Evolutionary conservation across 1,140 invertebrate species (phyloP), one percentile per base, ranked within the genome.

Genomic region (Helicoverpa zea): DNA sequence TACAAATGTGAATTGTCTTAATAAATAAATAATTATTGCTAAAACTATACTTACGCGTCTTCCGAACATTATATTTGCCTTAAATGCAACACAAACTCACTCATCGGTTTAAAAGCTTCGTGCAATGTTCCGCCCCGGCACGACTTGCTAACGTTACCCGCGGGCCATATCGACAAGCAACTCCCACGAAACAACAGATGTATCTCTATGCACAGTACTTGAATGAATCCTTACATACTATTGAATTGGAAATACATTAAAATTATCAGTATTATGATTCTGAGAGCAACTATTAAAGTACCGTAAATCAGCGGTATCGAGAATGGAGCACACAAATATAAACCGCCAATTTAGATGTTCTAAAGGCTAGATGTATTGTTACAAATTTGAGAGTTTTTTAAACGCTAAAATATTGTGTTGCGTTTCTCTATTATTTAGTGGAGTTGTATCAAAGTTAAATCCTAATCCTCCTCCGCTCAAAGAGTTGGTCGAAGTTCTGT

Each of bases 41-140:
- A 66, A 66, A 66, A 18, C 16, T 14, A 11, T 30, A 5, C 52
- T 56, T 56, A 56, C 56, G 23, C 12, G 29, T 35, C 68, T 35
- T 7, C 68, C 35, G 68, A 73, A 43, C 68, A 30, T 73, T 18
- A 66, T 43, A 5, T 16, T 70, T 73, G 11, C 49, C 43, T 73
- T 73, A 52, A 77, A 77, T 64, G 59, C 47, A 1, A 16, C 18
- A 64, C 52, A 47, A 16, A 73, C 9, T 77, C 29, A 49, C 35
- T 64, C 59, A 23, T 43, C 35, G 56, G 47, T 75, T 75, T 78
- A 74, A 78, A 49, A 79, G 59, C 56, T 49, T 75, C 59, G n/a
- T 63, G 49, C 47, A 52, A 68, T 68, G 29, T 49, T 56, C 30
- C 64, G 52, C 51, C 16, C 29, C 63, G 14, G 14, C n/a, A n/a